Percentiles rank a stretch among this genome's conserved stretches.
These are phyloP conservation scores for Tenodera sinensis DNA, from an alignment of 2,888 invertebrate species.

Conservation along the genomic window DNA sequence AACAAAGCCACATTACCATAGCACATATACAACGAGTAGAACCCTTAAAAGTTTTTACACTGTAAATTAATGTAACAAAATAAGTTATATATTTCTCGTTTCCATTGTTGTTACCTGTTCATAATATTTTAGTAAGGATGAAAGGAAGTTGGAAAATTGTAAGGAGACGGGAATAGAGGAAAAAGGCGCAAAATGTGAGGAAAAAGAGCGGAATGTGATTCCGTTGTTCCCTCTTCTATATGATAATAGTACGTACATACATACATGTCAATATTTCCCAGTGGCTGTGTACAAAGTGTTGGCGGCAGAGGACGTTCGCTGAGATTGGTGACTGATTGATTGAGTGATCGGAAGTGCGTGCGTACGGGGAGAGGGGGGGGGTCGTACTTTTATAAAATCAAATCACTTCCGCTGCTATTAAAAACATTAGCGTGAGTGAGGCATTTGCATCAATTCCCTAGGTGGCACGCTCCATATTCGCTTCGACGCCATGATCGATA, in stretches of 20 bases:
- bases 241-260: not conserved
- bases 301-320: not conserved
- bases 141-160: not conserved
- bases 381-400: not conserved
- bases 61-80: slow-evolving; percentile 23
- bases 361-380: not conserved
- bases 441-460: not conserved
- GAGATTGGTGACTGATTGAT: not conserved
- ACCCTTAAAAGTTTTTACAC: slow-evolving; percentile 1
- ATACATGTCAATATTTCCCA: not conserved
- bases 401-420: not conserved
- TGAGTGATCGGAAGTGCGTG: not conserved
- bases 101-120: slow-evolving; percentile 31
- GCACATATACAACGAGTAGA: not conserved
- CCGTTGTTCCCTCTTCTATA: not conserved
- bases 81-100: slow-evolving; percentile 23
- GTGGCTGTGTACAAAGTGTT: not conserved
- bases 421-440: not conserved
- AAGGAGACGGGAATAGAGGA: not conserved
- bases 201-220: not conserved
- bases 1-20: not conserved
- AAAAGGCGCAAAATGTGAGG: not conserved
- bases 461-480: not conserved
- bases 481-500: not conserved
- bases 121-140: slow-evolving; percentile 21